These are phyloP conservation scores for Stenurella melanura DNA, from an alignment of 2,888 invertebrate species.

Conservation along the genomic window DNA sequence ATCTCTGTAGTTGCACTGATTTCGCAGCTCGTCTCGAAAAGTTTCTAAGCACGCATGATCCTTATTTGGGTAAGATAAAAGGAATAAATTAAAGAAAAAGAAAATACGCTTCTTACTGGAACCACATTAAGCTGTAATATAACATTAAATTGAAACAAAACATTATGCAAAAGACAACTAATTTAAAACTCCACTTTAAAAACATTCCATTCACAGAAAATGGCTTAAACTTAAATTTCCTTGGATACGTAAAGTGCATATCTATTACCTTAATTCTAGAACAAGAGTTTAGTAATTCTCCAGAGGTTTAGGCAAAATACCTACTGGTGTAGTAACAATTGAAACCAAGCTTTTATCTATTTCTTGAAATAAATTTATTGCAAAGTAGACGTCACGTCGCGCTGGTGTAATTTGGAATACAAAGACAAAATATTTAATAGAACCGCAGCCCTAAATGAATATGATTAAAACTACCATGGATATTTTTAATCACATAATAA, in stretches of 20 bases:
- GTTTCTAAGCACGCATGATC: too few species aligned
- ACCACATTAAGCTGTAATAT: constrained; percentile 2
- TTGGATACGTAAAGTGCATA: constrained; percentile 23
- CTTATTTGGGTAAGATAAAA: not conserved
- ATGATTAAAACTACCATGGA: too few species aligned
- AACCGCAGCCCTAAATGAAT: not conserved
- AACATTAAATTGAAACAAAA: constrained; percentile 15
- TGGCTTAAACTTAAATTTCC: not conserved
- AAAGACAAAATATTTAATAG: not conserved
- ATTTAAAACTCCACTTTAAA: constrained; percentile 29
- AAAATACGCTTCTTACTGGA: not conserved
- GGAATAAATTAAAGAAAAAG: not conserved
- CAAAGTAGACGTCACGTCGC: not conserved
- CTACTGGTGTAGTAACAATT: constrained; percentile 1
- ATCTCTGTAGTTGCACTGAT: too few species aligned
- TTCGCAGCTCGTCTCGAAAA: too few species aligned
- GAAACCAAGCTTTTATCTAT: constrained; percentile 4
- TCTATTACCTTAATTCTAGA: constrained; percentile 15
- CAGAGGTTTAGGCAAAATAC: not conserved
- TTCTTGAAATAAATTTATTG: constrained; percentile 4
- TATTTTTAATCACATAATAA: too few species aligned
- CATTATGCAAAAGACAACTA: constrained; percentile 18
- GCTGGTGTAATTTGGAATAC: not conserved
- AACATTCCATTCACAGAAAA: constrained; percentile 1
- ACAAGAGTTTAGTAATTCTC: constrained; percentile 15